These are phyloP conservation scores for Homarus americanus DNA, from an alignment of 1,140 invertebrate genomes.

Conservation along the genomic window DNA sequence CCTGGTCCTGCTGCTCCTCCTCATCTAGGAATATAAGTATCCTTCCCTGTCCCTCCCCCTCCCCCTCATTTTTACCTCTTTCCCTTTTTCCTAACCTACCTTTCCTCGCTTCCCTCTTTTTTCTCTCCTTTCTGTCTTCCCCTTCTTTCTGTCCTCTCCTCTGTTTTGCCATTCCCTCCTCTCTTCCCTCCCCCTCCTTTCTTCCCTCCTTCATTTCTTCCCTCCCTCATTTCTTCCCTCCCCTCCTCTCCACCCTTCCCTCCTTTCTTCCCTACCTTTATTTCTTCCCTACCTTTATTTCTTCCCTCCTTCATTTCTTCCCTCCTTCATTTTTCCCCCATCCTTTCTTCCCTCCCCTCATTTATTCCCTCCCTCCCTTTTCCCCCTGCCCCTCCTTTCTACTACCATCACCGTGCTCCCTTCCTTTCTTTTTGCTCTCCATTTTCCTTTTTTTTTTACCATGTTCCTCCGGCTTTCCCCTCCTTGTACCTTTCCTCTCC, in stretches of 20 bases:
- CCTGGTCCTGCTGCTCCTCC: too few species aligned
- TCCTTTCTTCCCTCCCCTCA: neutral
- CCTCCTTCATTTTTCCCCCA: neutral
- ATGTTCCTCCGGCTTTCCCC: too few species aligned
- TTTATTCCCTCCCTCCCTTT: neutral
- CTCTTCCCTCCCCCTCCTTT: neutral
- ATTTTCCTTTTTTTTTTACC: too few species aligned
- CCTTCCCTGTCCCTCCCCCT: neutral
- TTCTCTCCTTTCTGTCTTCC: neutral
- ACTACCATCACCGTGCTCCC: too few species aligned
- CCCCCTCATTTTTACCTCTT: neutral
- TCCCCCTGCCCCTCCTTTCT: neutral
- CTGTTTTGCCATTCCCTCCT: neutral
- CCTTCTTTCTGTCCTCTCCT: neutral
- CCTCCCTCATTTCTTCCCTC: too few species aligned
- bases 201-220: too few species aligned
- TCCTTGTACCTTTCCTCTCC: too few species aligned
- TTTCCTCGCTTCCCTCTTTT: neutral
- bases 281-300: neutral
- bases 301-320: neutral
- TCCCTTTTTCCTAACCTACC: too few species aligned
- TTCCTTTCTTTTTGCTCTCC: too few species aligned
- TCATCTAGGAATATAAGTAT: neutral
- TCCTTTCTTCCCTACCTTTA: neutral
- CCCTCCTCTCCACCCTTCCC: neutral